These are phyloP conservation scores for Clarias macrocephalus DNA, from an alignment of 2,113 vertebrate genomes.

Conservation along the genomic window DNA sequence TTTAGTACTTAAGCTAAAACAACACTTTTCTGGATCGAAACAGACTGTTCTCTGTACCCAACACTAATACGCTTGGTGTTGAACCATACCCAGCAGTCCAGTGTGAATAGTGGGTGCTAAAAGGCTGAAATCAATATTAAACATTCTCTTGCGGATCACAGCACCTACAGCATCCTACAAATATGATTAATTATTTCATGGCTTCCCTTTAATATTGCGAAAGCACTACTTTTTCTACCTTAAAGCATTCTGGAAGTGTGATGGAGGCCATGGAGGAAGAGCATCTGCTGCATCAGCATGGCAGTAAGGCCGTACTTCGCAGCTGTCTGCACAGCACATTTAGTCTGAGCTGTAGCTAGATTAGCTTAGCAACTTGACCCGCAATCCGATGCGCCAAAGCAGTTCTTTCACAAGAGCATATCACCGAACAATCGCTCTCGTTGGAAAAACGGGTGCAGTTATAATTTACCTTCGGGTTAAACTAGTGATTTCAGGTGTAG, in stretches of 20 bases:
- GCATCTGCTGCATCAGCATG: slow-evolving; percentile 27
- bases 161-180: not conserved
- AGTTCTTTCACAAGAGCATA: not conserved
- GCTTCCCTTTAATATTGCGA: not conserved
- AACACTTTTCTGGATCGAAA: not conserved
- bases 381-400: not conserved
- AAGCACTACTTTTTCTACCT: not conserved
- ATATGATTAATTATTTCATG: slow-evolving; percentile 17
- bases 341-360: not conserved
- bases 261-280: slow-evolving; percentile 29
- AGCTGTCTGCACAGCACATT: not conserved
- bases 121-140: not conserved
- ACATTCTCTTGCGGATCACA: slow-evolving; percentile 20
- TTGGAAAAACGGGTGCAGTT: not conserved
- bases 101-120: not conserved
- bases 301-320: slow-evolving; percentile 24
- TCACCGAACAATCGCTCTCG: not conserved
- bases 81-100: not conserved
- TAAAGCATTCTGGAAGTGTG: not conserved
- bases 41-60: too few relatives aligned
- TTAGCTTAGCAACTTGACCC: slow-evolving; percentile 1
- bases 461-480: not conserved
- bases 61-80: not conserved
- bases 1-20: not conserved
- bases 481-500: not conserved